Base-by-base conservation (phyloP, 2,888 invertebrate genomes). In the Eremobia ochroleuca region DNA sequence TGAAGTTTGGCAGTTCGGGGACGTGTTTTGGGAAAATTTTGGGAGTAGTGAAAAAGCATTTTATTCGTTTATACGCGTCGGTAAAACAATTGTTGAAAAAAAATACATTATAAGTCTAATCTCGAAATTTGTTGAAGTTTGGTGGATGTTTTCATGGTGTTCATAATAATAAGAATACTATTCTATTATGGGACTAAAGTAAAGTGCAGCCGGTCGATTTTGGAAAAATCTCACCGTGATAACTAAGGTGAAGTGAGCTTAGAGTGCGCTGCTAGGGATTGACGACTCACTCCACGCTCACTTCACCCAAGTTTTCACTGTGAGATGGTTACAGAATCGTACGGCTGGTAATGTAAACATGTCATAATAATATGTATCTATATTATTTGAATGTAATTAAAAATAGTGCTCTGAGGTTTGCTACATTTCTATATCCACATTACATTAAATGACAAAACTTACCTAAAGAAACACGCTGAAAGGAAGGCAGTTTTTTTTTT, bases 1-100 rank as follows among this genome's bases (percentile, higher is more conserved):
- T 76, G 72, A 73, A 77, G 70, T 82, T 85, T 81, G 82, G 80
- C 67, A 62, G 66, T 76, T 85, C 37, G 64, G 43, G 69, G 49
- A 64, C 49, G 46, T 59, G 65, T 77, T 84, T 73, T 64, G 66
- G 55, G 15, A 37, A 58, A 43, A 70, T 78, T 77, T 77, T 9
- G 49, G 28, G 62, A 43, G 15, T 13, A 6, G 28, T 34, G 58
- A 55, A n/a, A n/a, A n/a, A 75, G 67, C n/a, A 40, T 46, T 80
- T 82, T 73, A 66, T 72, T 65, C 25, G 46, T 75, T 81, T 68
- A 55, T 59, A 46, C 6, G 49, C 13, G 28, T 40, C 15, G 11
- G 59, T 76, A 55, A 76, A 59, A 66, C n/a, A 43, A 52, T 58
- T 58, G 25, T 79, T 59, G 18, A 25, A 28, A 55, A 28, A 52